Conservation (phyloP, 2,797 vertebrate genomes). For the Schizothorax lantsangensis region DNA sequence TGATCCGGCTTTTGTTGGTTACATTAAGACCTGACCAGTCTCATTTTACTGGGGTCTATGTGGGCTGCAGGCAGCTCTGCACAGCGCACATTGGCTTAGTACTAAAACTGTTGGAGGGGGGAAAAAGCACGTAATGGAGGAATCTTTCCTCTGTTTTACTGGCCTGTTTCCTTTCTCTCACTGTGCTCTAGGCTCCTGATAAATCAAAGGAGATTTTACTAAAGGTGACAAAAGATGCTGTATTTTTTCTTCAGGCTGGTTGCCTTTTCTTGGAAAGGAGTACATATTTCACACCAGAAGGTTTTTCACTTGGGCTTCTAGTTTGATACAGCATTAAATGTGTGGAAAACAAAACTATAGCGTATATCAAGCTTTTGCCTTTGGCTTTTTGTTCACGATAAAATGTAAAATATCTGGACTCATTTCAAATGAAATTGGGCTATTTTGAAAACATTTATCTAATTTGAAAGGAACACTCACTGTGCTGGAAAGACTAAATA, state of each 20-base stretch:
- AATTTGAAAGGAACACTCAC: constrained; percentile 1
- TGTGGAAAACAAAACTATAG: constrained; percentile 10
- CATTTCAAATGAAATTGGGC: background rate
- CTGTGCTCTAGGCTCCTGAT: constrained; percentile 44
- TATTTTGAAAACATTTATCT: constrained; percentile 22
- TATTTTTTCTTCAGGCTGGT: constrained; percentile 38
- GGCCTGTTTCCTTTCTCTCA: constrained; percentile 47
- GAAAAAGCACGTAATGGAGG: constrained; percentile 42
- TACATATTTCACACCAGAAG: constrained; percentile 38
- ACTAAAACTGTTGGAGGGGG: constrained; percentile 49
- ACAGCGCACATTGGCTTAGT: constrained; percentile 71
- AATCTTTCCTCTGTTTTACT: constrained; percentile 49
- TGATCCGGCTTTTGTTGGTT: constrained; percentile 86
- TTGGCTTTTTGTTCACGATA: constrained; percentile 4
- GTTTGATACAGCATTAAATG: constrained; percentile 27
- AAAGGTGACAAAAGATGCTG: constrained; percentile 52
- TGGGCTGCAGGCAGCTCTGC: constrained; percentile 80
- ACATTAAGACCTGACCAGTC: constrained; percentile 85
- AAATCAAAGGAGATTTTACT: constrained; percentile 50
- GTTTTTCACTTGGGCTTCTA: constrained; percentile 30
- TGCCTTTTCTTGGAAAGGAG: constrained; percentile 16
- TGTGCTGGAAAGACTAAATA: constrained; percentile 10
- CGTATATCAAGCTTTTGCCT: background rate
- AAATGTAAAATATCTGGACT: constrained; percentile 30
- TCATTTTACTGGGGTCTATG: constrained; percentile 83